phyloP scores from a whole-genome alignment of 2,888 invertebrate genomes.

The Diplolepis rosae region DNA sequence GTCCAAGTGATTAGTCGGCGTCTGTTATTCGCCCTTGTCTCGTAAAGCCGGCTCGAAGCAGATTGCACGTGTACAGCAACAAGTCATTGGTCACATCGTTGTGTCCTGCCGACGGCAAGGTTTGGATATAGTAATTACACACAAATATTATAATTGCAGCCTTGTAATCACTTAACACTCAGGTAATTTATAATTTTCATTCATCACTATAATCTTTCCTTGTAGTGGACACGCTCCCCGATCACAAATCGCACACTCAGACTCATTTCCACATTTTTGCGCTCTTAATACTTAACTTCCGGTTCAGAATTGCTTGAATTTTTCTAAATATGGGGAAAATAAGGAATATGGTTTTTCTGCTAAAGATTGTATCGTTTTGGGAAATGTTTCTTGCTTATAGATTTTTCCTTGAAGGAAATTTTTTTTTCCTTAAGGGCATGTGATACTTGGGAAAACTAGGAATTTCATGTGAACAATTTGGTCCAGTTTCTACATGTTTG shows the following conservation, averaged over 20 bases:
- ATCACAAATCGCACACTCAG: background rate
- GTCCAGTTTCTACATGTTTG: too few species aligned
- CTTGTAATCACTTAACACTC: background rate
- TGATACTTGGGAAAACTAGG: too few species aligned
- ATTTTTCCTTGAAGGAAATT: too few species aligned
- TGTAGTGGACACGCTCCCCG: background rate
- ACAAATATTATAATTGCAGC: background rate
- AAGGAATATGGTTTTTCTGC: too few species aligned
- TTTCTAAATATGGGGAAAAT: too few species aligned
- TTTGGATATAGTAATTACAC: background rate
- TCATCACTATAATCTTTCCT: background rate
- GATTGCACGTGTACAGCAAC: slow-evolving; percentile 5
- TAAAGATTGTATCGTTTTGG: too few species aligned
- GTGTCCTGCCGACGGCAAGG: background rate
- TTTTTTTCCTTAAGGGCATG: too few species aligned
- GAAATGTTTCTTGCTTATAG: too few species aligned
- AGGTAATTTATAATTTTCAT: background rate
- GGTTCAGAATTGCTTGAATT: too few species aligned
- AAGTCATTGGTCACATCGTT: background rate
- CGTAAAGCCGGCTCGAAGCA: slow-evolving; percentile 21
- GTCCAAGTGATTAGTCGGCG: slow-evolving; percentile 29
- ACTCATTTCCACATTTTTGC: background rate
- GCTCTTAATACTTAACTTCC: too few species aligned
- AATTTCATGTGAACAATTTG: too few species aligned
- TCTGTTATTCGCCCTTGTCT: slow-evolving; percentile 31